Conservation (phyloP, 2,113 vertebrate genomes). For the Pteronura brasiliensis region DNA sequence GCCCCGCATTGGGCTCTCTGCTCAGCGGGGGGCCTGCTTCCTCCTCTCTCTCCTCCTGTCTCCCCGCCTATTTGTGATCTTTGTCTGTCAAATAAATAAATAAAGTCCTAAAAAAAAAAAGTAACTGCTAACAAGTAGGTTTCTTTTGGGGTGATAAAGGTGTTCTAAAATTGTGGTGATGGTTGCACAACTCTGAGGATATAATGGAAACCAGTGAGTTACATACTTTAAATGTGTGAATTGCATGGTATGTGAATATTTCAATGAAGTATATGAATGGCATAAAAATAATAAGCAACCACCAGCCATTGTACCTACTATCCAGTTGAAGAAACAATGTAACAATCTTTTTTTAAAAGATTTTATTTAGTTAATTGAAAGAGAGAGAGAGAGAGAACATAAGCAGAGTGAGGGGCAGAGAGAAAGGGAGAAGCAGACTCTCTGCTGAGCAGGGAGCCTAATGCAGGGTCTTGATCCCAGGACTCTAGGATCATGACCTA, state of each 20-base stretch:
- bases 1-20: too few species aligned
- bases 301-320: neutral
- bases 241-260: neutral
- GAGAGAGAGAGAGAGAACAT: neutral
- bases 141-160: neutral
- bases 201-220: neutral
- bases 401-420: neutral
- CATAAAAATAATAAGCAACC: neutral
- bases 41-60: too few species aligned
- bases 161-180: neutral
- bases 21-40: too few species aligned
- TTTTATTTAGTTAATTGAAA: neutral
- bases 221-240: neutral
- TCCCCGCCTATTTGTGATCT: too few species aligned
- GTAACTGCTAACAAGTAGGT: neutral
- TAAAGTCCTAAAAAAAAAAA: neutral
- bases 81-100: too few species aligned
- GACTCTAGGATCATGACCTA: neutral
- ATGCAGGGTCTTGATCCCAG: neutral
- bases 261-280: neutral
- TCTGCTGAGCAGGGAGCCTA: neutral
- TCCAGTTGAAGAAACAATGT: neutral
- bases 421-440: neutral
- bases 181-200: neutral
- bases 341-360: neutral